phyloP scores from a whole-genome alignment of 2,797 vertebrate genomes.

The Todus mexicanus region DNA sequence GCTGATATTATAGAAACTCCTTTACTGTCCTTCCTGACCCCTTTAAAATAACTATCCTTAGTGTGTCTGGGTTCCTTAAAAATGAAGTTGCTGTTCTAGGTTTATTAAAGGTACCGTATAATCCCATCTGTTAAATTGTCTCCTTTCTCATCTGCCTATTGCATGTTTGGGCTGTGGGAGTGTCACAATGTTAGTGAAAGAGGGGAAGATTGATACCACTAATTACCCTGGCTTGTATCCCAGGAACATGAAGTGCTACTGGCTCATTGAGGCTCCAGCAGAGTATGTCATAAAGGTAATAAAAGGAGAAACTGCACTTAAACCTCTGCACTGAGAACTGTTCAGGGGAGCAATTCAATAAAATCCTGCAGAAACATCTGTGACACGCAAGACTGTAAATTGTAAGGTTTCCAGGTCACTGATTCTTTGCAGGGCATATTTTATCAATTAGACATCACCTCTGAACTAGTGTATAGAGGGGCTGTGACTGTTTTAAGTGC shows the following conservation, averaged over 20 bases:
- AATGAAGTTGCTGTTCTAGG: neutral
- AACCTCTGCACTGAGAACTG: neutral
- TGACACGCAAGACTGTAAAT: neutral
- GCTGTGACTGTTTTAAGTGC: neutral
- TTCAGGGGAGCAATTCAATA: neutral
- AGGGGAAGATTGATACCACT: constrained; percentile 37
- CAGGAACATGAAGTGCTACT: constrained; percentile 23
- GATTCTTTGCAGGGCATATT: neutral
- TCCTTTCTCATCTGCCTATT: neutral
- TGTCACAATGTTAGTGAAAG: neutral
- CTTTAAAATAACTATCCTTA: neutral
- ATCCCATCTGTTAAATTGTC: neutral
- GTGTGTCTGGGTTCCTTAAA: neutral
- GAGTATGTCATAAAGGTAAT: constrained; percentile 37
- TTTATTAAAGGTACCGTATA: neutral
- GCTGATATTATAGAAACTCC: neutral
- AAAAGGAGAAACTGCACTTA: constrained; percentile 29
- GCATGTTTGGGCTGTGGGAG: neutral
- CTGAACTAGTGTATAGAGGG: neutral
- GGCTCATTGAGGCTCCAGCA: constrained; percentile 49
- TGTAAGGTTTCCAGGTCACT: neutral
- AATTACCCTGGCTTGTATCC: constrained; percentile 49
- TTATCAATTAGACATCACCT: neutral
- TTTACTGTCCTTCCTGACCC: neutral
- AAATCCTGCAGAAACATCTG: constrained; percentile 34